Evolutionary conservation across 2,113 vertebrate genomes (phyloP), one percentile per base, ranked within the genome.

Genomic region (Mesocricetus auratus): DNA sequence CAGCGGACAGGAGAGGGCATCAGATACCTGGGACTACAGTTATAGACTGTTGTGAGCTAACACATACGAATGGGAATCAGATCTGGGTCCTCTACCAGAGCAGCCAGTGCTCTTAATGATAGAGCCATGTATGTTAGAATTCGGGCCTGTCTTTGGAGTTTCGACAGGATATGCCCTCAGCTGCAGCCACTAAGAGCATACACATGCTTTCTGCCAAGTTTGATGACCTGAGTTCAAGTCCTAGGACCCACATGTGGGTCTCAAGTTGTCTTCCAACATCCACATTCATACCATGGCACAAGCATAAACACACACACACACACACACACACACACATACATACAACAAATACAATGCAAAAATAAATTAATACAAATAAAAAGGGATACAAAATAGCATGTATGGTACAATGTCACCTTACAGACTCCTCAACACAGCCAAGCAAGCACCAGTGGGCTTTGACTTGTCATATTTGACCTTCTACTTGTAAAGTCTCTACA

Each of bases 401-500:
- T 26, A 82, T 7, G 73, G 22, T 62, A 60, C 31, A 64, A 56
- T 87, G 93, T 91, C 66, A 94, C n/a, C 58, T 60, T 71, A 86
- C 2, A 79, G 22, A 87, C 1, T 73, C 82, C 60, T 13, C 50
- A 7, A 56, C 53, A 11, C 53, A 56, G 53, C 1, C 53, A 56
- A 56, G 53, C 53, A 56, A 56, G 15, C 3, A 13, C 53, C 53
- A 56, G 39, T 33, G 68, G 33, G 77, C 50, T 87, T 93, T n/a
- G n/a, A 64, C 13, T 82, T 93, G 88, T 64, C 68, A 90, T 24
- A 87, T 3, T 85, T 93, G n/a, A 3, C 93, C 95, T 96, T 81
- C 7, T 83, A 73, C 73, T 94, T 78, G 17, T 60, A 95, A 94
- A 96, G 22, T 62, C 95, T 94, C 81, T 92, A 11, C 64, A 90